Evolutionary conservation across 2,888 invertebrate genomes (phyloP).

Genomic region (Lasioglossum marginatum): DNA sequence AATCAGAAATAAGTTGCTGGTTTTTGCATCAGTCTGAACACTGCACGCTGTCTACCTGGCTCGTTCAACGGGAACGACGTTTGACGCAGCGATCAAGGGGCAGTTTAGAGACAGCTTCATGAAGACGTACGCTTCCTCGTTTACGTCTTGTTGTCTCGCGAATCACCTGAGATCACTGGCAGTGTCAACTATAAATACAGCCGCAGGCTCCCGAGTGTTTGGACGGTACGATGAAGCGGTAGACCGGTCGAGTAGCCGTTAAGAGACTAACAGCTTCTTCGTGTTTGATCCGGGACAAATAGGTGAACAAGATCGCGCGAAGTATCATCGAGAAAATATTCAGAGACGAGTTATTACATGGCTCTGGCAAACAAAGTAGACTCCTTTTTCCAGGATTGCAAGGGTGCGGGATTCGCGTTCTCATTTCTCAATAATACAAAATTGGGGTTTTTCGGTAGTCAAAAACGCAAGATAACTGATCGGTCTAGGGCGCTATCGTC

Average conservation of each 20-base stretch:
- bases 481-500: too few species aligned
- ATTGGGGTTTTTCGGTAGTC: too few species aligned
- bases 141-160: slow-evolving; percentile 48
- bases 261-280: slow-evolving; percentile 61
- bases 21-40: not conserved
- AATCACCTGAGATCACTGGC: slow-evolving; percentile 40
- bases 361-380: too few species aligned
- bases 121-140: slow-evolving; percentile 50
- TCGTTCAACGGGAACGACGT: not conserved
- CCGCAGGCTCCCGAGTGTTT: slow-evolving; percentile 58
- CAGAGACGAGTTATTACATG: not conserved
- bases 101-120: slow-evolving; percentile 32
- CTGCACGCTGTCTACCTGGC: too few species aligned
- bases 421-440: too few species aligned
- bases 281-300: slow-evolving; percentile 42
- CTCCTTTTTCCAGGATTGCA: too few species aligned
- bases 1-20: not conserved
- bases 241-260: slow-evolving; percentile 53
- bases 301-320: not conserved
- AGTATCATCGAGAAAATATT: slow-evolving; percentile 2
- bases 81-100: not conserved
- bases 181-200: slow-evolving; percentile 54
- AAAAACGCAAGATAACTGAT: too few species aligned
- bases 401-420: too few species aligned
- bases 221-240: slow-evolving; percentile 48